phyloP scores from a whole-genome alignment of 2,797 vertebrate genomes.

The Hydrophis major region DNA sequence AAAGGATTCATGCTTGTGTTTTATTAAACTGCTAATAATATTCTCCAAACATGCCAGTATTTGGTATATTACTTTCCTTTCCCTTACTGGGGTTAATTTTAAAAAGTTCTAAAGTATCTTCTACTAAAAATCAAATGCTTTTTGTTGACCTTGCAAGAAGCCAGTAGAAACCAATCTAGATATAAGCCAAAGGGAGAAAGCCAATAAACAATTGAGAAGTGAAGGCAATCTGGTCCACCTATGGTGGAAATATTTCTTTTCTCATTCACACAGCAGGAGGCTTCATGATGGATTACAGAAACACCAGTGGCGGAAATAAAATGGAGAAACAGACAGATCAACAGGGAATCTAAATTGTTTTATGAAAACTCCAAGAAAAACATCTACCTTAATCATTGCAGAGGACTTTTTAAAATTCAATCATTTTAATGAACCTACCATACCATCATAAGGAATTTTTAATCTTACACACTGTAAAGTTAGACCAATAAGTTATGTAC shows the following conservation, averaged over 20 bases:
- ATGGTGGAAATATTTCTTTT: constrained; percentile 41
- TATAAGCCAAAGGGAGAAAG: constrained; percentile 34
- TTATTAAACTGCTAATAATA: background rate
- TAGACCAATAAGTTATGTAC: constrained; percentile 40
- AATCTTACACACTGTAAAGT: constrained; percentile 43
- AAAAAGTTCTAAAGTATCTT: background rate
- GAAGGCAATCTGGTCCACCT: constrained; percentile 1
- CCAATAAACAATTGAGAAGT: constrained; percentile 9
- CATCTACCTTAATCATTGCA: constrained; percentile 31
- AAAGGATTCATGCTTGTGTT: background rate
- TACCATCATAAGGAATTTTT: constrained; percentile 27
- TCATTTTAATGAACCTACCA: constrained; percentile 46
- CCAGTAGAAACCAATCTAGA: background rate
- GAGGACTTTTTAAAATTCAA: constrained; percentile 9
- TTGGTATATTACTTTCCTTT: constrained; percentile 19
- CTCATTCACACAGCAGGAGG: constrained; percentile 34
- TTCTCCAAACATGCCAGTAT: background rate
- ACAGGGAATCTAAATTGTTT: constrained; percentile 19
- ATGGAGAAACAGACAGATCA: constrained; percentile 20
- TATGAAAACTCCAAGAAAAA: constrained; percentile 45
- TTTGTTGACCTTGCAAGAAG: constrained; percentile 9
- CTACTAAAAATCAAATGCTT: background rate
- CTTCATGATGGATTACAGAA: constrained; percentile 53
- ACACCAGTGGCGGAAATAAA: constrained; percentile 35
- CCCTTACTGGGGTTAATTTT: background rate